These are phyloP conservation scores for Pangasius krempfi DNA, from an alignment of 2,797 vertebrate genomes.

Conservation along the genomic window DNA sequence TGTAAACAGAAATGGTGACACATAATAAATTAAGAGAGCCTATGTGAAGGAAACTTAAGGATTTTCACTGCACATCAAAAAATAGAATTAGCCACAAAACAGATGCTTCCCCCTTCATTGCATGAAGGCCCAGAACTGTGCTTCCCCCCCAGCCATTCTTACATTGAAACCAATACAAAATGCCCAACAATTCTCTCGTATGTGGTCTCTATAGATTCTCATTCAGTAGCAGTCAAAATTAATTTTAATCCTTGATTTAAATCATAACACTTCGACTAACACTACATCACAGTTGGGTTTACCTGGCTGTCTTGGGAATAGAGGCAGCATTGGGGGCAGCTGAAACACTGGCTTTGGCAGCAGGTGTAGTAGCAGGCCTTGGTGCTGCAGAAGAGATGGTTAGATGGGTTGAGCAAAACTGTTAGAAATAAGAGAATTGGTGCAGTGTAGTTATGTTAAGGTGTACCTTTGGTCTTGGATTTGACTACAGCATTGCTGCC, in stretches of 20 bases:
- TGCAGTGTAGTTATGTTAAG: not conserved
- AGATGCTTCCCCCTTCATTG: not conserved
- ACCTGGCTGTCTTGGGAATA: conserved; percentile 72
- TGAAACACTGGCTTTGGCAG: conserved; percentile 55
- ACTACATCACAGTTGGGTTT: conserved; percentile 36
- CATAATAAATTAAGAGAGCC: not conserved
- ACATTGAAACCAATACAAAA: not conserved
- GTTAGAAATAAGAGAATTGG: not conserved
- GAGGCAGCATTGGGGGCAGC: conserved; percentile 59
- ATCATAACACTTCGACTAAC: not conserved
- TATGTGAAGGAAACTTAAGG: not conserved
- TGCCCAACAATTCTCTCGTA: not conserved
- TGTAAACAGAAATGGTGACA: not conserved
- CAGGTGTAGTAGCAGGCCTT: conserved; percentile 52
- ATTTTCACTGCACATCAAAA: not conserved
- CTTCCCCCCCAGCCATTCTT: too few species aligned
- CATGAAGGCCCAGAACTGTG: not conserved
- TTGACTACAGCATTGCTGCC: conserved; percentile 54
- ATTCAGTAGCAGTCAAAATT: not conserved
- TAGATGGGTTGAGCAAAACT: not conserved
- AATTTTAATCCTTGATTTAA: not conserved
- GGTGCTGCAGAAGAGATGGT: conserved; percentile 36
- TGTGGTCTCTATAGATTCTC: not conserved
- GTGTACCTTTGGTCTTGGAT: conserved; percentile 70
- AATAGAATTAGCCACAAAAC: not conserved